Base-by-base conservation (phyloP, 2,888 invertebrate species). In the Neoascia interrupta region DNA sequence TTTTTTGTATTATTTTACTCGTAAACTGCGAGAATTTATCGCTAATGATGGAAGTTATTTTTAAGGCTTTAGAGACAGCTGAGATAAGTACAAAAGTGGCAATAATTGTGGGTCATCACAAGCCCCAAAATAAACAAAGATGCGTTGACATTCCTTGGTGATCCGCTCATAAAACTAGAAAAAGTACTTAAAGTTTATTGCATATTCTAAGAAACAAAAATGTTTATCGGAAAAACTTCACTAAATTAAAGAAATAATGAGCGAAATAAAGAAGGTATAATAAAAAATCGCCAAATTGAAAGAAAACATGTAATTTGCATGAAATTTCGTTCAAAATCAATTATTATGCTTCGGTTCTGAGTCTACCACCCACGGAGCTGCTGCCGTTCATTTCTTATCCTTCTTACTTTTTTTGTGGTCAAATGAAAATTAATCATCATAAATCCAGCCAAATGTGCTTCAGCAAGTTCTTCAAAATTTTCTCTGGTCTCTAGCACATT, bases 391-490 rank as follows among this genome's bases (percentile, higher is more conserved):
- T 47, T n/a, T 34, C 19, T n/a, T 31, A 2, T 37, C n/a, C 10
- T 26, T 31, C 1, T 8, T 37, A 5, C 5, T 23, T 19, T 37
- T 53, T 43, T 37, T 51, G 31, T 39, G 19, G 26, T 49, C 68
- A 60, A 79, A 79, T 60, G 60, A 26, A 60, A 79, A 72, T 60
- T 72, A 79, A 79, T 79, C 76, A 79, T 60, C 76, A 79, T 66
- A 79, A 79, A 79, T 79, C 76, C 76, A 60, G 36, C 54, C 72
- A 36, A 79, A 79, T 72, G 76, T 79, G 72, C 72, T 64, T 60
- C 28, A 66, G 76, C 39, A 54, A 72, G 58, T 76, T 76, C 51
- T 72, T 60, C 53, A 64, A 64, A 72, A n/a, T n/a, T 64, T 64
- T 76, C 63, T 64, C 58, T 51, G 53, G 8, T 63, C 53, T 54